phyloP scores from a whole-genome alignment of 2,888 invertebrate species.

The Tenthredo livida region DNA sequence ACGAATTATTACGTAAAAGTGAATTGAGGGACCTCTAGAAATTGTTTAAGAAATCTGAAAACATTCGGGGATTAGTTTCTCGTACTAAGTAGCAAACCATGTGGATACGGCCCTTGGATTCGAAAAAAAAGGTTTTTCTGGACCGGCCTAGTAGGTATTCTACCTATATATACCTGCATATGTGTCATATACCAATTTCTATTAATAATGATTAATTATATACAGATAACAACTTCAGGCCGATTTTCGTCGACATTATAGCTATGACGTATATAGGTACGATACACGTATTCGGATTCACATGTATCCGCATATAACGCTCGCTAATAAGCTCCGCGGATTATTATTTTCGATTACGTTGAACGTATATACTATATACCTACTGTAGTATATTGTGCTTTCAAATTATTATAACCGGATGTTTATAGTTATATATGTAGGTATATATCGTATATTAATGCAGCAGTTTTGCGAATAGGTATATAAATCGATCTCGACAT shows the following conservation, averaged over 20 bases:
- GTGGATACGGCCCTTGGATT: no score
- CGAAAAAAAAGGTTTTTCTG: no score
- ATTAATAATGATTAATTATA: slow-evolving; percentile 45
- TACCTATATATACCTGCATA: not conserved
- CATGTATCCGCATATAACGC: not conserved
- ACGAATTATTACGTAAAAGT: no score
- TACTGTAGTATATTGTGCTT: not conserved
- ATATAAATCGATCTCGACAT: not conserved
- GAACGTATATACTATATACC: not conserved
- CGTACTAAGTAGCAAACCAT: no score
- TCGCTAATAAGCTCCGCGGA: not conserved
- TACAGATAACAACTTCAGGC: slow-evolving; percentile 1
- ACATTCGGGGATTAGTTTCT: no score
- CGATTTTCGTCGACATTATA: slow-evolving; percentile 21
- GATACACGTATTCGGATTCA: not conserved
- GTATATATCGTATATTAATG: not conserved
- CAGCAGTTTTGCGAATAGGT: not conserved
- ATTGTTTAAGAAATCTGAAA: no score
- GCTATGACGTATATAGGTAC: not conserved
- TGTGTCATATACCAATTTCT: slow-evolving; percentile 34
- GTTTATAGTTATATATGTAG: not conserved
- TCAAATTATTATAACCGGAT: not conserved
- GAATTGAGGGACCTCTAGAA: no score
- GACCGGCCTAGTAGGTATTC: no score
- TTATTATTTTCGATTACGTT: not conserved